Percentiles rank a stretch among this genome's conserved stretches.
phyloP scores from a whole-genome alignment of 2,797 vertebrate species.

The Cyclura pinguis region DNA sequence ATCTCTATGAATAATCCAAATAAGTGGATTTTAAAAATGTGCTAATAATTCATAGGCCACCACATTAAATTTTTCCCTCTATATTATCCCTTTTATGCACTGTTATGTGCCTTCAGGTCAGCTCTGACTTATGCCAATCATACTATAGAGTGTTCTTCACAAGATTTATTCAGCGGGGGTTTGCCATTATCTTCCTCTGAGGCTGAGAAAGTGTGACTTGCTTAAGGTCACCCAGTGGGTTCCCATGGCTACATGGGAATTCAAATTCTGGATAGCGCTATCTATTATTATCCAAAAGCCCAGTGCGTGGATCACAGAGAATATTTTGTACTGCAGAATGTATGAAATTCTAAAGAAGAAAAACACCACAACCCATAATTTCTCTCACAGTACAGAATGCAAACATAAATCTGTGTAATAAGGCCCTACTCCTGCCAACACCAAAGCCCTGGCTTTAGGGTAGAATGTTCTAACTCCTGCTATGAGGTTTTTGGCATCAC shows the following conservation, averaged over 20 bases:
- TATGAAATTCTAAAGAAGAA: neutral
- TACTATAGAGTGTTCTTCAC: too few species aligned
- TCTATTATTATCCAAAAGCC: neutral
- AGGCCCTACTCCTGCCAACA: neutral
- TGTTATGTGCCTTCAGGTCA: too few species aligned
- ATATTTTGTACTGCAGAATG: neutral
- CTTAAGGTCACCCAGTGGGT: too few species aligned
- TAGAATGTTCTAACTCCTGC: neutral
- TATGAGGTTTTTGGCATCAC: neutral
- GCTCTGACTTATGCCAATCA: too few species aligned
- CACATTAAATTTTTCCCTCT: neutral
- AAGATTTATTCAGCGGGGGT: too few species aligned
- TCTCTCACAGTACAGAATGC: neutral
- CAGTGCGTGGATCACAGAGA: neutral
- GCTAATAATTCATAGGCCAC: neutral
- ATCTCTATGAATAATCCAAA: neutral
- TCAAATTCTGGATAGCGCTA: neutral
- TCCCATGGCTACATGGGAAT: too few species aligned
- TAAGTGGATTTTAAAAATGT: neutral
- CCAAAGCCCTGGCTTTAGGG: too few species aligned
- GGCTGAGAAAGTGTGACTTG: too few species aligned
- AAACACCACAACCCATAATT: neutral
- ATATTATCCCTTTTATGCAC: too few species aligned
- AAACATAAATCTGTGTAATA: neutral
- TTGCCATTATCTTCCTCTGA: too few species aligned